Base-by-base conservation (phyloP, 2,888 invertebrate genomes). In the Serripes groenlandicus region DNA sequence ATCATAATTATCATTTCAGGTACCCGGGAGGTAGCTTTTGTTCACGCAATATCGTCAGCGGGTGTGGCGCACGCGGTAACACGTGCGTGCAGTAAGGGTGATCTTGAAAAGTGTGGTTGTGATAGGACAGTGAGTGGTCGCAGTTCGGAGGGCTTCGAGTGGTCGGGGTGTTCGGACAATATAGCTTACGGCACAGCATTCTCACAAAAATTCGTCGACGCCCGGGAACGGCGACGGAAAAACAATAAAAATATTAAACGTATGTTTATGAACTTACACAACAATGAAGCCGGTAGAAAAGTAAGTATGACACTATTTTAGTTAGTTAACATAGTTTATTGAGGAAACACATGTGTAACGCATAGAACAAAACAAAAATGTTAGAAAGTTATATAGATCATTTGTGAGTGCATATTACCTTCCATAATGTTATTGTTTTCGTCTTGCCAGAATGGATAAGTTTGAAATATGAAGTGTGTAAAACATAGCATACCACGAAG, bases 231-330 rank as follows among this genome's bases (percentile, higher is more conserved):
- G 88, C 89, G 89, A 98, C 97, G 90, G 73, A 95, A 98, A 97
- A 95, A 98, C 98, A 69, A 56, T 72, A 97, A 97, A 68, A 96
- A 98, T 80, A 97, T 97, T 86, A 97, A 97, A 42, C 96, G 98
- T 81, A 97, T 97, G 85, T 96, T 99, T 86, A 99, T 99, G 98
- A 99, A 99, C 91, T 95, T 99, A 77, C 99, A 99, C 95, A 99
- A 99, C 95, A 99, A 99, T 95, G 96, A 98, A 92, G 99, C 98
- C 71, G 99, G 99, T 71, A 96, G 99, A 95, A 98, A 97, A 97
- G 99, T 99, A 95, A 96, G 95, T 78, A 58, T 60, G 2, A 34
- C 15, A n/a, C n/a, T 42, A 18, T 52, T 49, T 70, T n/a, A n/a
- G n/a, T n/a, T n/a, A n/a, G 26, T 37, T 11, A 30, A n/a, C 11